These are phyloP conservation scores for Belonocnema kinseyi DNA, from an alignment of 1,140 invertebrate genomes.

Conservation along the genomic window DNA sequence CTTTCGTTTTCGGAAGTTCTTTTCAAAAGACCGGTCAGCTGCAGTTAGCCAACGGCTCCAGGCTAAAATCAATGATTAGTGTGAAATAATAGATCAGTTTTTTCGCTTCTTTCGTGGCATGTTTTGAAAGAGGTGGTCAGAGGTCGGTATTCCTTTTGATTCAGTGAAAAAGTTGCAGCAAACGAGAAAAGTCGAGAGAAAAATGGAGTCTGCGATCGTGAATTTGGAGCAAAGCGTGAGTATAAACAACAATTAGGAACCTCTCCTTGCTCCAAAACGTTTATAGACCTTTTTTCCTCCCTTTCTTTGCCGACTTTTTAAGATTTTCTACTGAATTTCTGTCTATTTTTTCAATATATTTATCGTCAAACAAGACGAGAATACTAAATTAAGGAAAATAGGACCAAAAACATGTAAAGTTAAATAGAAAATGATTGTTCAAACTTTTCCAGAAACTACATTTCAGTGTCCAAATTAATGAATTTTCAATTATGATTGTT, in stretches of 20 bases:
- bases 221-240: conserved; percentile 66
- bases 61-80: conserved; percentile 57
- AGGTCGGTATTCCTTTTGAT: neutral
- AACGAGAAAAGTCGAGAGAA: neutral
- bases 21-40: conserved; percentile 47
- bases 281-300: no score
- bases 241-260: conserved; percentile 26
- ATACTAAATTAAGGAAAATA: conserved; percentile 9
- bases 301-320: no score
- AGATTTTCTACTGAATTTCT: no score
- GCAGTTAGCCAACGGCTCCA: conserved; percentile 33
- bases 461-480: no score
- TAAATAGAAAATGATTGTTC: no score
- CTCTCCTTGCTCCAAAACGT: no score
- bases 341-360: no score
- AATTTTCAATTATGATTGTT: no score
- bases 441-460: no score
- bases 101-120: conserved; percentile 32
- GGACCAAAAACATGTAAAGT: no score
- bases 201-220: conserved; percentile 65
- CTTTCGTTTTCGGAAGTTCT: conserved; percentile 43
- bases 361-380: neutral
- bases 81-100: conserved; percentile 51
- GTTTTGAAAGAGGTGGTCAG: conserved; percentile 39
- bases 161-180: no score